Base-by-base conservation (phyloP, 1,140 invertebrate species). In the Leguminivora glycinivorella region DNA sequence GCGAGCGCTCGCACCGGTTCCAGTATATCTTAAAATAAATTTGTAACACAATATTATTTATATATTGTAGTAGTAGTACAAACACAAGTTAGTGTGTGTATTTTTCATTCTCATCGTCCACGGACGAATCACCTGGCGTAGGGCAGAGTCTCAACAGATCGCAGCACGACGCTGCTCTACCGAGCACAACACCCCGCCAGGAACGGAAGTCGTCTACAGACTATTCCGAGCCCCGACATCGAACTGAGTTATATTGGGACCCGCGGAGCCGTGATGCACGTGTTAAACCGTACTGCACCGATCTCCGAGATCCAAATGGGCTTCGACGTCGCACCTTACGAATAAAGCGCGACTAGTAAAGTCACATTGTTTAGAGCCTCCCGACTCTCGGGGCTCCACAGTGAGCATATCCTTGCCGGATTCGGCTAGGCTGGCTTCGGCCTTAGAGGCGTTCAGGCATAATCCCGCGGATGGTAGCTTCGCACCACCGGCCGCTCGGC, bases 401-500 rank as follows among this genome's bases (percentile, higher is more conserved):
- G 83, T 86, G 82, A 84, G 76, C 76, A 88, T 90, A 92, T 92
- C 89, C 88, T 89, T 91, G 90, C 90, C 85, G 86, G 87, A 93
- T 92, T 86, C 89, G 90, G 90, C 93, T 93, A 94, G 94, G 91
- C 90, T 90, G 94, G 93, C 94, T 95, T 93, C 94, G 93, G 93
- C 93, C 95, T 95, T 95, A 96, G 95, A 96, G 94, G 95, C 94
- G 94, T 96, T 96, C 95, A 96, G 95, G 93, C 94, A 94, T 96
- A 95, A 95, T 95, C 94, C 94, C 92, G 93, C 94, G 94, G 94
- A 95, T 95, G 95, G 94, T 95, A 95, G 94, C 95, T 93, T 95
- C 95, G 94, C 94, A 94, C 94, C 93, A 94, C 90, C 92, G 93
- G 86, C 92, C 92, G 90, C 87, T 93, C 93, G 93, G 93, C 92